phyloP scores from a whole-genome alignment of 2,888 invertebrate species.

The Diaphora mendica region DNA sequence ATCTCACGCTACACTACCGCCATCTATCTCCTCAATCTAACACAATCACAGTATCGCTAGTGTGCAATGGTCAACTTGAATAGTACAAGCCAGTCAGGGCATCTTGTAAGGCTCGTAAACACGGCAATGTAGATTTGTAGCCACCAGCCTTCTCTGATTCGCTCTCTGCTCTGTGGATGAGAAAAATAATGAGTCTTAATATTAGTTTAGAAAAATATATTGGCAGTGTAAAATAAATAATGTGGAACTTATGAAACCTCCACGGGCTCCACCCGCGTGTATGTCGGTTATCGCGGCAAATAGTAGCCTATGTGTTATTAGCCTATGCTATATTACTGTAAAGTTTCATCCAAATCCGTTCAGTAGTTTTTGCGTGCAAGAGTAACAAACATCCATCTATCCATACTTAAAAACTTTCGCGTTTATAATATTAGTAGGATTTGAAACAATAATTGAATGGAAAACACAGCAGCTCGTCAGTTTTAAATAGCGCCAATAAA shows the following conservation, averaged over 20 bases:
- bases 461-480: too few species aligned
- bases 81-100: slow-evolving; percentile 92
- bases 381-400: too few species aligned
- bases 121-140: slow-evolving; percentile 93
- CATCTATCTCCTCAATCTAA: slow-evolving; percentile 57
- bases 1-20: slow-evolving; percentile 28
- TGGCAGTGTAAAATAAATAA: neutral
- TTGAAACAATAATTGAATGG: neutral
- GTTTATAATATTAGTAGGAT: too few species aligned
- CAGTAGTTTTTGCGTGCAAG: too few species aligned
- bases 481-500: neutral
- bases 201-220: neutral
- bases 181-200: neutral
- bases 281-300: too few species aligned
- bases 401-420: too few species aligned
- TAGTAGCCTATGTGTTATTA: too few species aligned
- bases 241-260: neutral
- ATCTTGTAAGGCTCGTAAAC: slow-evolving; percentile 95
- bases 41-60: slow-evolving; percentile 56
- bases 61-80: slow-evolving; percentile 72
- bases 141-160: slow-evolving; percentile 94
- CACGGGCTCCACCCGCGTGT: too few species aligned
- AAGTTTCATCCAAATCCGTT: too few species aligned
- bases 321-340: too few species aligned
- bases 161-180: slow-evolving; percentile 86